These are phyloP conservation scores for Maniola hyperantus DNA, from an alignment of 2,888 invertebrate species.

Conservation along the genomic window DNA sequence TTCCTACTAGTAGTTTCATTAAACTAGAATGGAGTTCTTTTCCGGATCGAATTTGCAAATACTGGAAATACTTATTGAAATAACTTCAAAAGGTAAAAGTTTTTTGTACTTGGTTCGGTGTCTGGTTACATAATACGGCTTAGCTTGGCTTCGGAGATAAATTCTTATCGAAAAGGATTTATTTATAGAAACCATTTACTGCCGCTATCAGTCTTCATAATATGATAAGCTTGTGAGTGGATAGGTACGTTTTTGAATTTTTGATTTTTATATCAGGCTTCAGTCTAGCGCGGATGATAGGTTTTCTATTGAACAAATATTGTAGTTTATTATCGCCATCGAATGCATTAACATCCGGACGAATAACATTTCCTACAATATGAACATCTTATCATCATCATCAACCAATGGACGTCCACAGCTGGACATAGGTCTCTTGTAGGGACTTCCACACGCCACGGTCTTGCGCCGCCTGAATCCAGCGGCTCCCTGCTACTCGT, in stretches of 20 bases:
- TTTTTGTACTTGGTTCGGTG: neutral
- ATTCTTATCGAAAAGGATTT: neutral
- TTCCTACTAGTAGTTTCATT: slow-evolving; percentile 16
- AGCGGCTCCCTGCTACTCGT: too few relatives aligned
- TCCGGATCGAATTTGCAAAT: neutral
- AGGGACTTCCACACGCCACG: too few relatives aligned
- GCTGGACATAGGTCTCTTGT: too few relatives aligned
- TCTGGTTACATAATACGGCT: neutral
- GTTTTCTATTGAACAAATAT: neutral
- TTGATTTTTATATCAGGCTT: slow-evolving; percentile 3
- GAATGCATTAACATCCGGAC: neutral
- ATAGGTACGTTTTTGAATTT: neutral
- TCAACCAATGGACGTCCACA: too few relatives aligned
- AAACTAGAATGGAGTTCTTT: neutral
- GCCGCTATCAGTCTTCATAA: neutral
- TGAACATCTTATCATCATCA: too few relatives aligned
- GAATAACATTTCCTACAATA: neutral
- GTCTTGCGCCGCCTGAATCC: too few relatives aligned
- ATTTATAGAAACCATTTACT: slow-evolving; percentile 14
- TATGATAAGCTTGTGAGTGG: neutral
- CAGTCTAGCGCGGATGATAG: neutral
- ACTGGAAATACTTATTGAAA: too few relatives aligned
- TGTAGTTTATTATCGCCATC: neutral
- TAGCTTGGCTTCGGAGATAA: neutral
- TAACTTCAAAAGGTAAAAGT: neutral